Evolutionary conservation across 2,113 vertebrate genomes (phyloP).

Genomic region (Uria lomvia): DNA sequence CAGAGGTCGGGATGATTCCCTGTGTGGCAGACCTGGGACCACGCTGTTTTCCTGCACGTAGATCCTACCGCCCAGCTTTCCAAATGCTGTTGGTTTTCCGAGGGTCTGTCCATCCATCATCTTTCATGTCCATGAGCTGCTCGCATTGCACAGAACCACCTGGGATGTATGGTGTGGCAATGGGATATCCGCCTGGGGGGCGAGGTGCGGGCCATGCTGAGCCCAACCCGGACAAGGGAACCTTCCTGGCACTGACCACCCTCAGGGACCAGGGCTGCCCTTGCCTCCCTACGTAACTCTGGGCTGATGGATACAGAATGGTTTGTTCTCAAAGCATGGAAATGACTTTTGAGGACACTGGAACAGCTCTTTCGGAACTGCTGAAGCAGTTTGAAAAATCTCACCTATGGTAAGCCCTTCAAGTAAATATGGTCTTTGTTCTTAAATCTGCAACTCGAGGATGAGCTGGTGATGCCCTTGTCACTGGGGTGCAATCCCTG

Average conservation of each 20-base stretch:
- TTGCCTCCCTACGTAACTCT: fast-evolving
- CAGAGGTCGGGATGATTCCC: not conserved
- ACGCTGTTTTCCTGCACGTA: not conserved
- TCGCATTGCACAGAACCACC: not conserved
- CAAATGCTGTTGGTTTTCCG: not conserved
- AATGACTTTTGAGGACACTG: not conserved
- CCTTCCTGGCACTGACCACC: not conserved
- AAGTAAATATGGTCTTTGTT: not conserved
- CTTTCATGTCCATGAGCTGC: fast-evolving
- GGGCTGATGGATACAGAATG: not conserved
- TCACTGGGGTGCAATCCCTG: not conserved
- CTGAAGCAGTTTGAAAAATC: not conserved
- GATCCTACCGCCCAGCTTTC: fast-evolving
- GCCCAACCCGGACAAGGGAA: not conserved
- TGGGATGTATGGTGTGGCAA: not conserved
- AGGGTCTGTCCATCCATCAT: not conserved
- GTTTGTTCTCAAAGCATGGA: not conserved
- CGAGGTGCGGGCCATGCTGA: not conserved
- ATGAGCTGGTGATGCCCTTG: not conserved
- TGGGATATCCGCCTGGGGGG: fast-evolving
- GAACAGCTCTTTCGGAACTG: not conserved
- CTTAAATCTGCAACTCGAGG: not conserved
- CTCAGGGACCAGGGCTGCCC: not conserved
- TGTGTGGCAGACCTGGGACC: not conserved
- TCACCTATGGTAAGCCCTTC: not conserved